Evolutionary conservation across 2,888 invertebrate species (phyloP), one percentile per base, ranked within the genome.

Genomic region (Alitta virens): DNA sequence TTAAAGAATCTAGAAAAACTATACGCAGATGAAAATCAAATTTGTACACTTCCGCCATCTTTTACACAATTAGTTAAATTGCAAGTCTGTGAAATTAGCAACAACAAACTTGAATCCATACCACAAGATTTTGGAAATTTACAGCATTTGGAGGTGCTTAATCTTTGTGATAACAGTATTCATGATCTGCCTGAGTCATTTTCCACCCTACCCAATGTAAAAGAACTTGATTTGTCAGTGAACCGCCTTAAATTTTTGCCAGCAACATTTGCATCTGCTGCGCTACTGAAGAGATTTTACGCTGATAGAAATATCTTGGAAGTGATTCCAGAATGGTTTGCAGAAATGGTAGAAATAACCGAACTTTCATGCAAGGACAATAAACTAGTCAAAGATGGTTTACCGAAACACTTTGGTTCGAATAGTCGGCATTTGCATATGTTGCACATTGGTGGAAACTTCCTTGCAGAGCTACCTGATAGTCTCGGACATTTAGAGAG

Each of bases 371-470:
- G 42, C 24, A 42, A 55, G 12, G 60, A 60, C 46, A 60, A 60
- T 46, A 42, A 54, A 23, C 38, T 60, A 14, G 33, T 40, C 21
- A 54, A 50, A n/a, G 14, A 21, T 7, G 40, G 43, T 23, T 38
- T 60, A 16, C 60, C 49, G 1, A 46, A 42, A 16, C 18, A n/a
- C 12, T 60, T 60, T 26, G 60, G 60, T 14, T 5, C 24, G 18
- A 60, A 21, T 18, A 27, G 54, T 38, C 46, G 27, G n/a, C n/a
- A 60, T 14, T 21, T 60, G 24, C 24, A n/a, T 18, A 38, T 55
- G 21, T 12, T 55, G 26, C n/a, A 53, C 21, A 16, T 77, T 18
- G 69, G 71, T 56, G 78, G 76, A 7, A 78, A 77, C 63, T 75
- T 71, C 56, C 71, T 77, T 68, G 65, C 66, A 1, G 51, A 50